phyloP scores from a whole-genome alignment of 2,888 invertebrate species.

The Polydrusus tereticollis region DNA sequence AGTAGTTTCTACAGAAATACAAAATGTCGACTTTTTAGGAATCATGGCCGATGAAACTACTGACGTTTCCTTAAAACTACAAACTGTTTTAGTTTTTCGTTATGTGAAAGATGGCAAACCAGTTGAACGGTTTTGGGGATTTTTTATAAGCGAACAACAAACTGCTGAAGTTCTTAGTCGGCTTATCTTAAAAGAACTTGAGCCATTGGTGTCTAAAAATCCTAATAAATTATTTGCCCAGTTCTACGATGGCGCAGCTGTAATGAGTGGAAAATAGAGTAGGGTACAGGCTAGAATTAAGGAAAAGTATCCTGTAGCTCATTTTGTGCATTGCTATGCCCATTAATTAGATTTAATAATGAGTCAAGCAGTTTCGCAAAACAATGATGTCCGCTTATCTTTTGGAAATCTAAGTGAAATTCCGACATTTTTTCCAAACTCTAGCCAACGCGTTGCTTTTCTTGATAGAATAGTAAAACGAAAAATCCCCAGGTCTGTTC shows the following conservation, averaged over 20 bases:
- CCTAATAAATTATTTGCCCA: constrained; percentile 20
- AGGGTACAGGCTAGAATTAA: constrained; percentile 7
- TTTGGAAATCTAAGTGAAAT: constrained; percentile 8
- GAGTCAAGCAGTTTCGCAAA: constrained; percentile 12
- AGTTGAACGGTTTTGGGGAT: constrained; percentile 32
- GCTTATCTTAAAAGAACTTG: neutral
- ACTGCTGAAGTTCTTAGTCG: neutral
- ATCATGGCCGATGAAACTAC: neutral
- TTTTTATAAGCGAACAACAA: constrained; percentile 10
- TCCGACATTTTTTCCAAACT: neutral
- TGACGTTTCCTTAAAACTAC: constrained; percentile 4
- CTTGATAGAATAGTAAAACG: neutral
- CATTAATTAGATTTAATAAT: constrained; percentile 29
- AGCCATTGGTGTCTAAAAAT: too few species aligned
- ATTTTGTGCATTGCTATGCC: constrained; percentile 23
- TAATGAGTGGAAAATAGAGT: constrained; percentile 8
- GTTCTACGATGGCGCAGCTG: constrained; percentile 12
- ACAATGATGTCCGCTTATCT: constrained; percentile 1
- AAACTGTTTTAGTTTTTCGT: constrained; percentile 24
- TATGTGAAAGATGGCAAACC: constrained; percentile 13
- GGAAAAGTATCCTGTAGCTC: constrained; percentile 5
- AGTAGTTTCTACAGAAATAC: neutral
- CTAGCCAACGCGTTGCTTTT: constrained; percentile 14
- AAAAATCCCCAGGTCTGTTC: neutral
- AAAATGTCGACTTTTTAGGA: neutral